phyloP scores from a whole-genome alignment of 2,113 vertebrate species.

The Morone saxatilis region DNA sequence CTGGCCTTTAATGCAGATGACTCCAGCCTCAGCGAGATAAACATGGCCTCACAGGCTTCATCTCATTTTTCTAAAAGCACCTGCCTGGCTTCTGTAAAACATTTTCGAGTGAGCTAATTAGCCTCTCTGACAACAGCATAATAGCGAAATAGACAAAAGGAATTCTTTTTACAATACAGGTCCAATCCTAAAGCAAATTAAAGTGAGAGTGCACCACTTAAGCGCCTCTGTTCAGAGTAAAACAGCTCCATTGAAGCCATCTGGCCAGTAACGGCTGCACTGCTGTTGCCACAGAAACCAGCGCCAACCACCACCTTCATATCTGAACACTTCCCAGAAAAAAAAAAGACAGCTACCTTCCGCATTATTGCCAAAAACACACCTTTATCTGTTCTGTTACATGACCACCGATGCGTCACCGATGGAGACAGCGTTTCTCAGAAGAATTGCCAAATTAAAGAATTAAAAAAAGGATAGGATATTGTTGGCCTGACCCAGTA shows the following conservation, averaged over 20 bases:
- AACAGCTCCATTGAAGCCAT: constrained; percentile 57
- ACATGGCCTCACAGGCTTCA: constrained; percentile 44
- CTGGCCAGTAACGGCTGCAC: constrained; percentile 34
- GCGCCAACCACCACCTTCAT: constrained; percentile 26
- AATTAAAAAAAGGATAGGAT: background rate
- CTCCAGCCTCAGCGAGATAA: constrained; percentile 46
- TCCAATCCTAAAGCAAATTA: constrained; percentile 53
- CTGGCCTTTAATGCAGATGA: constrained; percentile 63
- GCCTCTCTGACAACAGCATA: constrained; percentile 63
- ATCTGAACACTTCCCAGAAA: constrained; percentile 11
- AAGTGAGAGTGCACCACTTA: constrained; percentile 56
- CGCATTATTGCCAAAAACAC: constrained; percentile 27
- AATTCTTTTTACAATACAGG: constrained; percentile 56
- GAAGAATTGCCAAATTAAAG: constrained; percentile 18
- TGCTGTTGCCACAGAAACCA: constrained; percentile 67
- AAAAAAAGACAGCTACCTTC: background rate
- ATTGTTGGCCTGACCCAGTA: background rate
- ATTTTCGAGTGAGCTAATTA: constrained; percentile 72
- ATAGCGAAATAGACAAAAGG: constrained; percentile 56
- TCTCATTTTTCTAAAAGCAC: constrained; percentile 56
- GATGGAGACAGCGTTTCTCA: background rate
- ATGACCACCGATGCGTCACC: background rate
- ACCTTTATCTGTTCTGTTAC: constrained; percentile 15
- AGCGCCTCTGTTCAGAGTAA: constrained; percentile 34
- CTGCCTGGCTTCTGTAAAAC: constrained; percentile 61